Evolutionary conservation across 2,888 invertebrate genomes (phyloP), one percentile per base, ranked within the genome.

Genomic region (Nephrocerus scutellatus): DNA sequence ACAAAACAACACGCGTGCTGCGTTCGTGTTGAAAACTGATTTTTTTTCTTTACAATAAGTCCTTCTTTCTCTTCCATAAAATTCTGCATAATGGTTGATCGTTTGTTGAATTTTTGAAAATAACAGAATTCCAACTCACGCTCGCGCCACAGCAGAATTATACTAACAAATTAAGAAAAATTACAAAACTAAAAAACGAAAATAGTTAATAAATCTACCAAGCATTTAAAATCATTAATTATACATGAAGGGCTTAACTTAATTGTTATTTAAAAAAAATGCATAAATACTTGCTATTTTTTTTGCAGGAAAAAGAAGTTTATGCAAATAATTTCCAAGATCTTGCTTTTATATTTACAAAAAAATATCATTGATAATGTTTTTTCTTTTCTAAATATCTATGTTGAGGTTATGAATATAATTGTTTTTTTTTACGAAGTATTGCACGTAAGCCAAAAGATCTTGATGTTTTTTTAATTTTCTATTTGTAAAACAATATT

Each of bases 371-470:
- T 44, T 31, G 39, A 46, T 41, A 44, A n/a, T n/a, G n/a, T n/a
- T n/a, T n/a, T n/a, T n/a, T n/a, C n/a, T n/a, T n/a, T n/a, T n/a
- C n/a, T n/a, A n/a, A n/a, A n/a, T n/a, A n/a, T n/a, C n/a, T n/a
- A n/a, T n/a, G n/a, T n/a, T n/a, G n/a, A n/a, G n/a, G n/a, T n/a
- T n/a, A n/a, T n/a, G n/a, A n/a, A n/a, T n/a, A n/a, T n/a, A n/a
- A n/a, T n/a, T n/a, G n/a, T n/a, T 36, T 39, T 37, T 43, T 46
- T 39, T 44, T 33, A 44, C 36, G 46, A 52, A 50, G 52, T 55
- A 56, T 56, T 56, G 56, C 56, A 56, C 56, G 51, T 53, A 54
- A 53, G 55, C 56, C 56, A 54, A 49, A 42, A 45, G n/a, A n/a
- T n/a, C n/a, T n/a, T n/a, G n/a, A n/a, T n/a, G n/a, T n/a, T n/a